Evolutionary conservation across 2,888 invertebrate species (phyloP), one percentile per base, ranked within the genome.

Genomic region (Lottia scabra): DNA sequence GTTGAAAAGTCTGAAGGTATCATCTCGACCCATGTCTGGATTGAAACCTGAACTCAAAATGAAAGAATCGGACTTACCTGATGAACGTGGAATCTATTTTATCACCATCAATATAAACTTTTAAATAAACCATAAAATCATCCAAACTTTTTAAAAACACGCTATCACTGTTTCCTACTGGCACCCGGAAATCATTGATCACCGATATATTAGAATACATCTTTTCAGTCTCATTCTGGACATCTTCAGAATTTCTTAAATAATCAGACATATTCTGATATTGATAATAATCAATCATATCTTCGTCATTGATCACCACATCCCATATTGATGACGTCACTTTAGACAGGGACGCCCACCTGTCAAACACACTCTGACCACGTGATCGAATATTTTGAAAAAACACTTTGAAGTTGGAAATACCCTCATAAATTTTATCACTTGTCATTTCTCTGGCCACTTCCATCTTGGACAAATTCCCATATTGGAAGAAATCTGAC

Each of bases 331-430:
- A 65, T 2, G 67, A 70, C 1, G 75, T 75, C 19, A 75, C 76
- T 16, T 68, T 65, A 0, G 70, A 30, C 8, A 85, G 45, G 3
- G 75, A 46, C 13, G 75, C 74, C 83, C 83, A 84, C 46, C 71
- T 78, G 69, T 82, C 83, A 69, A 70, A 79, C 2, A 85, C 70
- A 27, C 74, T 75, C 16, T 81, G 82, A 8, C 84, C 83, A 43
- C 85, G 78, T n/a, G 81, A 77, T 48, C 83, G 68, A 5, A 85
- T 63, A 43, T 84, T 83, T 63, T 74, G 76, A 63, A 84, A 84
- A 70, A 83, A 83, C 45, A 76, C 71, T 43, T 78, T 73, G 16
- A 82, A 62, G 16, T 71, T 68, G 10, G 72, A 75, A 26, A 80
- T 75, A 13, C 77, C 77, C 38, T 75, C 68, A 56, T 75, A 72